phyloP scores from a whole-genome alignment of 2,888 invertebrate genomes.

The Ypsolopha sequella region DNA sequence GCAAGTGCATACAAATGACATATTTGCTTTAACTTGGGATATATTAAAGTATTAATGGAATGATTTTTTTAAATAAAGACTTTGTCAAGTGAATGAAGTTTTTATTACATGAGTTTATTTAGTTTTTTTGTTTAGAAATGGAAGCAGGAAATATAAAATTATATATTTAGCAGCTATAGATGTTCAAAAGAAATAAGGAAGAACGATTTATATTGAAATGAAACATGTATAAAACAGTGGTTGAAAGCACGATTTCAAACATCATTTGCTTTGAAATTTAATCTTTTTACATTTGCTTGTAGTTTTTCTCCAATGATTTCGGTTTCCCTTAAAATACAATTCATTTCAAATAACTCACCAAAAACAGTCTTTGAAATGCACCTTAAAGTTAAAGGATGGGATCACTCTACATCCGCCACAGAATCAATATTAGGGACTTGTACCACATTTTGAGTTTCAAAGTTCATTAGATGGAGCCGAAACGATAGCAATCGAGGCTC shows the following conservation, averaged over 20 bases:
- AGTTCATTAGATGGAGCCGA: not conserved
- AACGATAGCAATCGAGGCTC: constrained; percentile 3
- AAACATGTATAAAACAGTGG: not conserved
- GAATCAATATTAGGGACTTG: no score
- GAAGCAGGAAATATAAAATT: not conserved
- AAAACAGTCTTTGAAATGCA: no score
- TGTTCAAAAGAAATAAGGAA: no score
- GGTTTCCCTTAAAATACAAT: no score
- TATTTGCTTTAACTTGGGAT: constrained; percentile 68
- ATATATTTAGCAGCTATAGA: no score
- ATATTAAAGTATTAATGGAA: constrained; percentile 67
- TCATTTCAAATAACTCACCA: no score
- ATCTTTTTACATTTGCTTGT: not conserved
- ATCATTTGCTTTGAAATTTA: not conserved
- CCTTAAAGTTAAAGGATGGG: no score
- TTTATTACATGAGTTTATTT: constrained; percentile 28
- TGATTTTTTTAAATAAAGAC: constrained; percentile 65
- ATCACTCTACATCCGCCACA: no score
- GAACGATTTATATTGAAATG: no score
- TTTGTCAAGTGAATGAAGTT: constrained; percentile 50
- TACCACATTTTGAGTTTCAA: no score
- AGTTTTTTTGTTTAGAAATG: not conserved
- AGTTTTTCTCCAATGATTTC: no score
- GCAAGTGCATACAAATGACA: constrained; percentile 69
- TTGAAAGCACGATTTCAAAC: not conserved